Evolutionary conservation across 2,113 vertebrate species (phyloP).

Genomic region (Gymnorhina tibicen): DNA sequence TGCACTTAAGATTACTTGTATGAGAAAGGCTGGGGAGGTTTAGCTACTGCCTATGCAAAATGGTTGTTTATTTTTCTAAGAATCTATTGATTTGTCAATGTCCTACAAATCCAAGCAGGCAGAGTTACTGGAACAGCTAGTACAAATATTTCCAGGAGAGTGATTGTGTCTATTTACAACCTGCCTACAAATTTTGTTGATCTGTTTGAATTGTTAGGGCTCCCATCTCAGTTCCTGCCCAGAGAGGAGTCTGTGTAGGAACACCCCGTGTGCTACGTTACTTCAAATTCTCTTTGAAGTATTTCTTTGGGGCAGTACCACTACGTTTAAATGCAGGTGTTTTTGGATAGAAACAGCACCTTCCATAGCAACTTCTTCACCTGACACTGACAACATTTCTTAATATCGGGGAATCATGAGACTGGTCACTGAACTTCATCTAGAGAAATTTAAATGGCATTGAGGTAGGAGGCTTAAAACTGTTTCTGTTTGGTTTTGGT

Average conservation of each 20-base stretch:
- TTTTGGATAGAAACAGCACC: neutral
- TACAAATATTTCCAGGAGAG: neutral
- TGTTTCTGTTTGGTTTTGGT: neutral
- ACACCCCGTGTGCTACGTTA: neutral
- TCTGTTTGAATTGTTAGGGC: neutral
- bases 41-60: neutral
- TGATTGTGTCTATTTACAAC: neutral
- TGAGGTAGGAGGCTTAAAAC: neutral
- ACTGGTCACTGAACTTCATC: neutral
- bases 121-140: neutral
- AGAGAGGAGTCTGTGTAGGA: neutral
- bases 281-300: neutral
- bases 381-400: neutral
- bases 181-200: neutral
- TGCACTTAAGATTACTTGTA: neutral
- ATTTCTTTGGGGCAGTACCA: neutral
- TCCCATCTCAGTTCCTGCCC: neutral
- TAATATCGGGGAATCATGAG: fast-evolving
- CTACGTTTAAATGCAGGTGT: fast-evolving
- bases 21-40: neutral
- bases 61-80: neutral
- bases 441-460: neutral
- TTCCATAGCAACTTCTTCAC: neutral
- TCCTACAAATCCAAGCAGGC: neutral
- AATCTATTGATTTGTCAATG: neutral